Base-by-base conservation (phyloP, 2,113 vertebrate genomes). In the Hippocampus mohnikei region DNA sequence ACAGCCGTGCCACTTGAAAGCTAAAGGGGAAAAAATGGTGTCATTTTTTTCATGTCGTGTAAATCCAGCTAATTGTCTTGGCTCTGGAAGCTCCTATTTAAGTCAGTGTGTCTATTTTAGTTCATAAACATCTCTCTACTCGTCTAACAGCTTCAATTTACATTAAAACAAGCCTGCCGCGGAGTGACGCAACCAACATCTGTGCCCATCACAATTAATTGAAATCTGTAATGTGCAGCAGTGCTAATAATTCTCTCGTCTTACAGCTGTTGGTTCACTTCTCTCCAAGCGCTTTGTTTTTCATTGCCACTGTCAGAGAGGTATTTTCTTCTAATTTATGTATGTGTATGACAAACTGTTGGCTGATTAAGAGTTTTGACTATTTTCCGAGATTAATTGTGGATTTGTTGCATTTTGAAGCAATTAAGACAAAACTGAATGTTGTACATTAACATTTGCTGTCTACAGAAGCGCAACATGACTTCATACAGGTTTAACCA, bases 171-270 rank as follows among this genome's bases (percentile, higher is more conserved):
- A 91, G 88, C 53, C 80, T 76, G 87, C 81, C 84, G 78, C 74
- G 75, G 85, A 86, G 74, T 81, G 88, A 86, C 81, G 86, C 85
- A 92, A 91, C 91, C 86, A 92, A 91, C 92, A 92, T 92, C 91
- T 93, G 91, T 86, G 90, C 84, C 85, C 83, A 92, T 90, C 88
- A 81, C 86, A 92, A 92, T 92, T 91, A 92, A 93, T 93, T 92
- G 91, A 91, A 91, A 91, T 91, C 87, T 87, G 85, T 84, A 84
- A 88, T 84, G 90, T 90, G 88, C 90, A 87, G 91, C 88, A 70
- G 77, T 69, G 90, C 92, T 64, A 64, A 64, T 92, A 93, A 93
- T 91, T 91, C 81, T 81, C 84, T 60, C n/a, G 71, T 67, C 85
- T 88, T 90, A 85, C 91, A 76, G 88, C 85, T 77, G 84, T 90